Conservation (phyloP, 2,888 invertebrate genomes). For the Hypercompe scribonia region DNA sequence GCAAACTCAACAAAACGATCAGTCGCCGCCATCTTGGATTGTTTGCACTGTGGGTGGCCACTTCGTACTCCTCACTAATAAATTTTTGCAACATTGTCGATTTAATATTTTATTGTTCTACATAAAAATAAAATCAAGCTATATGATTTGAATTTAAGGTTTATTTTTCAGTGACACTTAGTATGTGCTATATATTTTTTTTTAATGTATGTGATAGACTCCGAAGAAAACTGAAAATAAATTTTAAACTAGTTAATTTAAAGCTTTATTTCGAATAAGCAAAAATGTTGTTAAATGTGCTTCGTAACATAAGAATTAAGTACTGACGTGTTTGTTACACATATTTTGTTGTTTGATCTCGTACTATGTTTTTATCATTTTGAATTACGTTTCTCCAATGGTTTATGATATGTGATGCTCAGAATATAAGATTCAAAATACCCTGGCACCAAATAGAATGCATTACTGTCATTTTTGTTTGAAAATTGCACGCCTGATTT, state of each 20-base stretch:
- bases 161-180: slow-evolving; percentile 6
- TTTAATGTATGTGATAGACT: slow-evolving; percentile 26
- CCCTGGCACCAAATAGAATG: too few relatives aligned
- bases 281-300: background rate
- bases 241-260: background rate
- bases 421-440: background rate
- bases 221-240: background rate
- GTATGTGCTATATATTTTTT: slow-evolving; percentile 31
- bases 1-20: slow-evolving; percentile 47
- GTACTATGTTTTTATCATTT: background rate
- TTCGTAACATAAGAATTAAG: background rate
- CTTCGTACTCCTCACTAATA: slow-evolving; percentile 38
- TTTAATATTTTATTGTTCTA: slow-evolving; percentile 6
- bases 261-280: background rate
- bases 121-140: background rate
- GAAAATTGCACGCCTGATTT: too few relatives aligned
- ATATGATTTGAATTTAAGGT: background rate
- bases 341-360: background rate
- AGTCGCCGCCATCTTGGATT: slow-evolving; percentile 52
- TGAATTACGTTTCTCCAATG: background rate
- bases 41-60: slow-evolving; percentile 65
- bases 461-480: too few relatives aligned
- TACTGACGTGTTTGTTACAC: background rate
- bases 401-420: background rate
- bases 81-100: slow-evolving; percentile 56